A percentile compares a stretch with the other conserved stretches of the same genome.
These are phyloP conservation scores for Vulpes vulpes DNA, from an alignment of 2,113 vertebrate species.

Conservation along the genomic window DNA sequence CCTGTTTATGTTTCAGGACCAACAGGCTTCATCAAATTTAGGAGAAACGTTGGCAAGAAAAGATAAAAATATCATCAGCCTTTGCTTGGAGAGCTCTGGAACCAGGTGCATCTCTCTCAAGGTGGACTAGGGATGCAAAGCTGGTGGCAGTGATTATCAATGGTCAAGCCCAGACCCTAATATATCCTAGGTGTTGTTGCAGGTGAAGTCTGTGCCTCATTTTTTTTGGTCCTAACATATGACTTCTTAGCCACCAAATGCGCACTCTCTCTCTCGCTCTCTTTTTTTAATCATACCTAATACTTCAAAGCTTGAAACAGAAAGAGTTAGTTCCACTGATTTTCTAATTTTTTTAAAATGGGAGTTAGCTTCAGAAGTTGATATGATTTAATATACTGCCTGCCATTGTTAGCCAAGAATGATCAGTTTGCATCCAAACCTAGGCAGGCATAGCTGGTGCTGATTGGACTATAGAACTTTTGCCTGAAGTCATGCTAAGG, in stretches of 20 bases:
- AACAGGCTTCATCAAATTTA: neutral
- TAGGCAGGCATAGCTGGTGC: neutral
- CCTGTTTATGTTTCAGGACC: neutral
- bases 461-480: neutral
- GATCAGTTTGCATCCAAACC: neutral
- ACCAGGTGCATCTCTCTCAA: neutral
- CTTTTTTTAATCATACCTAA: neutral
- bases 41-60: neutral
- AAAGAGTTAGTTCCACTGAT: neutral
- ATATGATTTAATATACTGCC: neutral
- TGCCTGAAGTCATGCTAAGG: neutral
- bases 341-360: neutral
- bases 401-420: neutral
- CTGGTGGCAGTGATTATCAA: neutral
- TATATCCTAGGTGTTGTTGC: neutral
- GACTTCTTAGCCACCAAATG: neutral
- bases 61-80: neutral
- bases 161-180: neutral
- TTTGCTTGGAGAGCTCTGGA: neutral
- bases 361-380: neutral
- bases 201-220: neutral
- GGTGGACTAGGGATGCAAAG: rapidly evolving
- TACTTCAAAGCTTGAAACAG: neutral
- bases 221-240: neutral
- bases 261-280: too few relatives aligned